phyloP scores from a whole-genome alignment of 2,113 vertebrate genomes.

The Phylloscopus trochilus region DNA sequence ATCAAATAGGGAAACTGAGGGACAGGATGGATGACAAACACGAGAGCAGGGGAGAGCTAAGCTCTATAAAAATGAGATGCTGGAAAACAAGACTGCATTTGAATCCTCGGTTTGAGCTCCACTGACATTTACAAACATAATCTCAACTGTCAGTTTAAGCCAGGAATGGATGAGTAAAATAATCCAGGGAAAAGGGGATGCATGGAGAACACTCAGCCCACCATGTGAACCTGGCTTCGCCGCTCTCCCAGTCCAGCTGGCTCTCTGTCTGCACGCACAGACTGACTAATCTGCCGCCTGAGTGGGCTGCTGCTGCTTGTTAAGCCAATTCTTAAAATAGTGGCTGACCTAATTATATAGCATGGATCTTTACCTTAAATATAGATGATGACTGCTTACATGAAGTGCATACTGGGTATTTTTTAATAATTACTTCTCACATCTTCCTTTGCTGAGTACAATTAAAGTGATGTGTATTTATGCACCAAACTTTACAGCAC shows the following conservation, averaged over 20 bases:
- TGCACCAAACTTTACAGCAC: background rate
- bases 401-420: background rate
- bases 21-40: background rate
- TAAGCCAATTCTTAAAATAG: slow-evolving; percentile 2
- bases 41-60: background rate
- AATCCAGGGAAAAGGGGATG: background rate
- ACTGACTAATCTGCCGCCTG: background rate
- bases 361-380: background rate
- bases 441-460: background rate
- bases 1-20: background rate
- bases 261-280: background rate
- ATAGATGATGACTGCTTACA: background rate
- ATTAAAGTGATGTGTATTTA: background rate
- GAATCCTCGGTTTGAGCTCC: background rate
- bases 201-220: background rate
- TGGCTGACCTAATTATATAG: background rate
- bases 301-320: background rate
- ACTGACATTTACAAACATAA: background rate
- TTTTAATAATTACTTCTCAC: background rate
- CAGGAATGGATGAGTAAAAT: background rate
- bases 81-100: background rate
- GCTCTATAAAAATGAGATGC: background rate
- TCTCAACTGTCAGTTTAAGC: background rate
- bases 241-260: background rate
- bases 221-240: background rate